Evolutionary conservation across 2,797 vertebrate genomes (phyloP).

Genomic region (Bovichtus diacanthus): DNA sequence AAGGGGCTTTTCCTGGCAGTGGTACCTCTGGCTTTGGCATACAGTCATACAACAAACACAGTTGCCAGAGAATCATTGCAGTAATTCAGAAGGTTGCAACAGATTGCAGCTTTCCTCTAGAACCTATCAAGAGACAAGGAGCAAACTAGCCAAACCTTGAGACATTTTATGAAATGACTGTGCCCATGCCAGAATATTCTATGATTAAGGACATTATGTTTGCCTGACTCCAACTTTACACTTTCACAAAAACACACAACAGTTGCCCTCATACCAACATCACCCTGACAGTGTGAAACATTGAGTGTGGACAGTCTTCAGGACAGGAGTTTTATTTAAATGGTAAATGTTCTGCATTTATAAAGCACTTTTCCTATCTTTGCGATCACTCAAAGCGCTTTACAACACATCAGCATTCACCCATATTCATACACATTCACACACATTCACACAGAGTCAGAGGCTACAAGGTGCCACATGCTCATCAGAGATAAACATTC

Average conservation of each 20-base stretch:
- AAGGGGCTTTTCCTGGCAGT: conserved; percentile 12
- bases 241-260: conserved; percentile 20
- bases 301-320: neutral
- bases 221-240: neutral
- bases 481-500: too few species aligned
- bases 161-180: neutral
- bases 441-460: too few species aligned
- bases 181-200: conserved; percentile 1
- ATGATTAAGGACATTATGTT: neutral
- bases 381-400: too few species aligned
- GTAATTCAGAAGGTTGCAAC: neutral
- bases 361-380: too few species aligned
- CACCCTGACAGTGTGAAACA: too few species aligned
- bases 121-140: neutral
- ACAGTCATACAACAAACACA: neutral
- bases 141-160: neutral
- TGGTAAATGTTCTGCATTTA: too few species aligned
- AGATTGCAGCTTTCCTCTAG: neutral
- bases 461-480: too few species aligned
- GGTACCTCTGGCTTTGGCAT: neutral
- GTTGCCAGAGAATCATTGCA: neutral
- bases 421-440: too few species aligned
- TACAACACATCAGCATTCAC: too few species aligned
- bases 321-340: neutral
- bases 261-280: neutral